A percentile compares a stretch with the other conserved stretches of the same genome.
Evolutionary conservation across 2,888 invertebrate species (phyloP).

Genomic region (Cylindroiulus punctatus): DNA sequence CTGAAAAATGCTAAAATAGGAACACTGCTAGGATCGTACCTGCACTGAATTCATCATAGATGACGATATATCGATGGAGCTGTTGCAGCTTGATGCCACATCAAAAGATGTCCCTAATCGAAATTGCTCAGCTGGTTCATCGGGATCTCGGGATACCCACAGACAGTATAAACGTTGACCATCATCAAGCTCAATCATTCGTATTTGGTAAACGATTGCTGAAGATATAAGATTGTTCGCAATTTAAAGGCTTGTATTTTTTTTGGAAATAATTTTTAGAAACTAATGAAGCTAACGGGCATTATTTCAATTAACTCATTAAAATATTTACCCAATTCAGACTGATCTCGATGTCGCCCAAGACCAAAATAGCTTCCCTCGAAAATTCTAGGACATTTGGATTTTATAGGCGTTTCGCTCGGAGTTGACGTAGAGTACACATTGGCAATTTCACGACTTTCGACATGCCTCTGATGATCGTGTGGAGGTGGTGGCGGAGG

Average conservation of each 20-base stretch:
- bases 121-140: conserved; percentile 64
- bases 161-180: conserved; percentile 72
- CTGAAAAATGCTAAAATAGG: background rate
- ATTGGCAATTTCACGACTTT: conserved; percentile 2
- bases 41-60: conserved; percentile 25
- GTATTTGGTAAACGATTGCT: conserved; percentile 64
- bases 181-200: conserved; percentile 65
- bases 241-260: no score
- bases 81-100: conserved; percentile 67
- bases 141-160: conserved; percentile 72
- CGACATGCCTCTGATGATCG: background rate
- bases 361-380: conserved; percentile 66
- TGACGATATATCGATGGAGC: conserved; percentile 61
- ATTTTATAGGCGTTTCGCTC: conserved; percentile 44
- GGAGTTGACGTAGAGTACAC: conserved; percentile 52
- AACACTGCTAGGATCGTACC: background rate
- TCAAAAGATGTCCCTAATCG: conserved; percentile 23
- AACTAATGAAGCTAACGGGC: no score
- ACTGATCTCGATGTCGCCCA: conserved; percentile 65
- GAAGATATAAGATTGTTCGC: conserved; percentile 46
- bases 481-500: background rate
- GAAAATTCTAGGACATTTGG: conserved; percentile 59
- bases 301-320: background rate
- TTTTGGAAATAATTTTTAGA: no score
- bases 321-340: conserved; percentile 61